A percentile compares a stretch with the other conserved stretches of the same genome.
Conservation (phyloP, 2,113 vertebrate species). For the Nesospiza acunhae region DNA sequence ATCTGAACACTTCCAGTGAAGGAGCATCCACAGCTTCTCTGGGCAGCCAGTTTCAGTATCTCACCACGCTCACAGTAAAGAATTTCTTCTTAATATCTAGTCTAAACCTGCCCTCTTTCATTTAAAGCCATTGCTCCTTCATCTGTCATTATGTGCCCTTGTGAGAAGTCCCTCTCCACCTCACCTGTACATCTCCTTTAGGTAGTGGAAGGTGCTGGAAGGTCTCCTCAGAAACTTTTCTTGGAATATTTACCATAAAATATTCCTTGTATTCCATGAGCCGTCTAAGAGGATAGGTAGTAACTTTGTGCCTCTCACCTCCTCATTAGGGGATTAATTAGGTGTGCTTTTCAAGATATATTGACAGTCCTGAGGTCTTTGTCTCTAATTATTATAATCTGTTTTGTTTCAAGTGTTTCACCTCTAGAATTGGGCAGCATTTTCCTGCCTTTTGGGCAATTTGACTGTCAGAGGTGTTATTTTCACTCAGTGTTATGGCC, state of each 20-base stretch:
- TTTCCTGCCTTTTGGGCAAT: background rate
- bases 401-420: background rate
- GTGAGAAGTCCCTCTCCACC: background rate
- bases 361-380: background rate
- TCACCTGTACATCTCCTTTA: background rate
- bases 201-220: background rate
- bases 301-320: background rate
- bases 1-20: background rate
- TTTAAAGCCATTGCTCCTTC: background rate
- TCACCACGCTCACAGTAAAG: background rate
- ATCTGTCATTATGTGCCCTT: background rate
- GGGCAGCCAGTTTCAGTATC: background rate
- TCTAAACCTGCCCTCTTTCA: background rate
- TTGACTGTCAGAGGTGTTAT: constrained; percentile 1
- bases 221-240: background rate
- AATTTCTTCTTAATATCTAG: background rate
- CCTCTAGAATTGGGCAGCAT: background rate
- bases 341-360: background rate
- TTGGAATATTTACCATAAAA: background rate
- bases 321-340: background rate
- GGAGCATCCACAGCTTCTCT: background rate
- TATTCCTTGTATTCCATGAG: background rate
- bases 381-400: background rate
- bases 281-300: background rate
- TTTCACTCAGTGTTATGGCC: background rate